These are phyloP conservation scores for Aphelocoma californica DNA, from an alignment of 2,797 vertebrate genomes.

Conservation along the genomic window DNA sequence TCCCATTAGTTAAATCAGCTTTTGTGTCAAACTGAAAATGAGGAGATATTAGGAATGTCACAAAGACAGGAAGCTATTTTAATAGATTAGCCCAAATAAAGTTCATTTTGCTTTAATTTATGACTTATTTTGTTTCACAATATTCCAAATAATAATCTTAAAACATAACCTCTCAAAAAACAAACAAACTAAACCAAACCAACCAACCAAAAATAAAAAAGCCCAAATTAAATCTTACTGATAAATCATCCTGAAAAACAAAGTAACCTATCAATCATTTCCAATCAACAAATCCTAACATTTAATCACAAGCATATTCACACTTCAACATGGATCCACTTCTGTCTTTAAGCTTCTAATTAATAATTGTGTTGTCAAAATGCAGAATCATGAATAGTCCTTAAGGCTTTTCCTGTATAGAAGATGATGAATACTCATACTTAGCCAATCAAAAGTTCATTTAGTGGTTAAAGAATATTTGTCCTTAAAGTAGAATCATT, in stretches of 20 bases:
- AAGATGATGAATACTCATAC: constrained; percentile 5
- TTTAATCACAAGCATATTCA: constrained; percentile 50
- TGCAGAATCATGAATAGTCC: constrained; percentile 29
- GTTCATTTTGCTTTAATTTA: not conserved
- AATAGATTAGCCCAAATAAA: not conserved
- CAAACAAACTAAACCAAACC: not conserved
- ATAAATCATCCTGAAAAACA: constrained; percentile 7
- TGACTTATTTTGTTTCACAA: not conserved
- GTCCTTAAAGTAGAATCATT: not conserved
- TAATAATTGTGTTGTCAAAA: constrained; percentile 52
- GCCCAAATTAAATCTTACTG: not conserved
- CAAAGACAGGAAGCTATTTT: not conserved
- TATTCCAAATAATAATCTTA: not conserved
- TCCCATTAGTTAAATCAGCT: not conserved
- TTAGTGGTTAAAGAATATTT: not conserved
- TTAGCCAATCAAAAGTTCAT: constrained; percentile 10
- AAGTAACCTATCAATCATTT: constrained; percentile 38
- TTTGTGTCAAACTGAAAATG: not conserved
- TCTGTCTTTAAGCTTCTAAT: constrained; percentile 51
- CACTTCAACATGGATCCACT: constrained; percentile 28
- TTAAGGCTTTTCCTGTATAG: constrained; percentile 25
- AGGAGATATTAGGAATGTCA: not conserved
- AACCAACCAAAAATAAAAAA: not conserved
- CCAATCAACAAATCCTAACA: constrained; percentile 43
- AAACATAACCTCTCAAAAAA: not conserved